Base-by-base conservation (phyloP, 2,888 invertebrate species). In the Drosophila demipolita region DNA sequence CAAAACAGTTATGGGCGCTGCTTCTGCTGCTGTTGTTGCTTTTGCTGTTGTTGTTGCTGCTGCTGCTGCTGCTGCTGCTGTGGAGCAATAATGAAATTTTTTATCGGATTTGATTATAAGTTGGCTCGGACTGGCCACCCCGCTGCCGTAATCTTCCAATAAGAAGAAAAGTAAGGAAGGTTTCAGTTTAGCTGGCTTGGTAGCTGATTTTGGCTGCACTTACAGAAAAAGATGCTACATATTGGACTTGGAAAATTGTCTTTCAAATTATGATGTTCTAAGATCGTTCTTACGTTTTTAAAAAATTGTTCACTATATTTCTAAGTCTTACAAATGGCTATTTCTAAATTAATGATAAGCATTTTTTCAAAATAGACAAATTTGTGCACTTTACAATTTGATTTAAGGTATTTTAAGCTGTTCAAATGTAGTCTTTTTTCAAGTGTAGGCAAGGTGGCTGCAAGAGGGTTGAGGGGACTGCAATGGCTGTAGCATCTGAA, bases 61-160 rank as follows among this genome's bases (percentile, higher is more conserved):
- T 60, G 59, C 40, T n/a, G n/a, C n/a, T 38, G 55, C 36, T 65
- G 63, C 63, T 53, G 76, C 81, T 77, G 77, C 73, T 76, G 81
- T 81, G 83, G 73, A 88, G 85, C 90, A 87, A 87, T 87, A 87
- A 87, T 87, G 87, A 87, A 87, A 90, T 90, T 87, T 87, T 87
- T 87, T 90, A 87, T 87, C 87, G 87, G 90, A 87, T 87, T 87
- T 87, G 87, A 87, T 87, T 87, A 87, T 87, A 87, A 85, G 85
- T 88, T 89, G 89, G 82, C 76, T 66, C 72, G 72, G 53, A 68
- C 75, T 60, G 66, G 52, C 78, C 89, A 83, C 78, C 87, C 90
- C 90, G 68, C 86, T 73, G 67, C 71, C 65, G 87, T 90, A 85
- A 85, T 90, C 85, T 90, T 87, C 90, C 85, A 85, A 90, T 85